Percentiles rank a stretch among this genome's conserved stretches.
Evolutionary conservation across 2,797 vertebrate species (phyloP).

Genomic region (Nyctibius grandis): DNA sequence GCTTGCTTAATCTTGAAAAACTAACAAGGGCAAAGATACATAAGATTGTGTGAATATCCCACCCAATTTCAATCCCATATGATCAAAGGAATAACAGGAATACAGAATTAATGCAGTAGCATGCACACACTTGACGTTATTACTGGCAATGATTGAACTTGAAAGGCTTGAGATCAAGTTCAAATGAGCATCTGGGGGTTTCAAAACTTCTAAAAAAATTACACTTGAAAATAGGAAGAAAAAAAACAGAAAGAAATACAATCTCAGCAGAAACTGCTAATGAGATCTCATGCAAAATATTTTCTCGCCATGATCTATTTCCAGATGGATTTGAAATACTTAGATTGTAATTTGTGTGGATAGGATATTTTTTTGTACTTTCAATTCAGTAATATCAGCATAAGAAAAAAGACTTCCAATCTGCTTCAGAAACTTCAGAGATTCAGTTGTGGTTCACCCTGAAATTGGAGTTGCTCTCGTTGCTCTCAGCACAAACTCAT

Average conservation of each 20-base stretch:
- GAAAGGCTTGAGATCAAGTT: conserved; percentile 28
- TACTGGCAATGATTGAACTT: conserved; percentile 22
- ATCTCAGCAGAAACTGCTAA: conserved; percentile 47
- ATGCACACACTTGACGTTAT: background rate
- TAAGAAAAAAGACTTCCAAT: background rate
- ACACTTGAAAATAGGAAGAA: conserved; percentile 31
- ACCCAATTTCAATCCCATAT: background rate
- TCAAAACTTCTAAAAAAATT: conserved; percentile 40
- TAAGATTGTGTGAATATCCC: background rate
- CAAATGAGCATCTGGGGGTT: conserved; percentile 44
- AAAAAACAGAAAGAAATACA: background rate
- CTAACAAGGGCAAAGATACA: conserved; percentile 22
- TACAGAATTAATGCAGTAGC: conserved; percentile 11
- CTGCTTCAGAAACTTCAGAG: background rate
- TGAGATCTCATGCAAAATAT: conserved; percentile 38
- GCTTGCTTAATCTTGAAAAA: conserved; percentile 14
- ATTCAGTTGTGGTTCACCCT: background rate
- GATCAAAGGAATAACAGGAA: conserved; percentile 24
- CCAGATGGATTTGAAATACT: conserved; percentile 13
- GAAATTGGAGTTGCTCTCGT: background rate
- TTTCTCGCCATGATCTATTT: background rate
- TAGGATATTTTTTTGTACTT: background rate
- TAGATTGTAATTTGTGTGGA: background rate
- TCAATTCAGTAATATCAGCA: background rate
- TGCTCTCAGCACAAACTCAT: background rate